Conservation (phyloP, 2,888 invertebrate genomes). For the Hypena proboscidalis region DNA sequence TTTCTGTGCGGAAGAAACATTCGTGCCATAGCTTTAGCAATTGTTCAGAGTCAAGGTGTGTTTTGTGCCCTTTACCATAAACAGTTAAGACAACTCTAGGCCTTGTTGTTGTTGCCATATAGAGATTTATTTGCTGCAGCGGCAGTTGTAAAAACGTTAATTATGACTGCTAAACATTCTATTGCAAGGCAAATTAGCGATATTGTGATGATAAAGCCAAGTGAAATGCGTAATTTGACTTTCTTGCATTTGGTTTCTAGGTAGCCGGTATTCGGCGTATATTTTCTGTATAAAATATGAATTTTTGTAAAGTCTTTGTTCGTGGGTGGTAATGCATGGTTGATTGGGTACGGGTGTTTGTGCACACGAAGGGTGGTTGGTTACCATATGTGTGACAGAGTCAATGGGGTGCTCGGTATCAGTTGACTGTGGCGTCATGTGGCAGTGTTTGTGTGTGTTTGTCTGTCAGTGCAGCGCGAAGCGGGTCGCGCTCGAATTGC, state of each 20-base stretch:
- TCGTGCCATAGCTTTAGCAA: too few species aligned
- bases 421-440: constrained; percentile 34
- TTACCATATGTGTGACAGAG: constrained; percentile 21
- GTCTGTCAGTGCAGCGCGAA: constrained; percentile 51
- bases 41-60: too few species aligned
- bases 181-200: background rate
- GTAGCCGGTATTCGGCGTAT: background rate
- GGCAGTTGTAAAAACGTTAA: too few species aligned
- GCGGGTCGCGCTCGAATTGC: constrained; percentile 80
- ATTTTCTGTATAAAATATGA: background rate
- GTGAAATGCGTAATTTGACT: constrained; percentile 7
- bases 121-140: too few species aligned
- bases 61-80: too few species aligned
- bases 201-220: constrained; percentile 2
- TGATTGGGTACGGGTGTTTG: constrained; percentile 14
- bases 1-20: too few species aligned
- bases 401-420: constrained; percentile 28
- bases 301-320: constrained; percentile 10
- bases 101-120: too few species aligned
- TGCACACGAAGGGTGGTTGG: constrained; percentile 23
- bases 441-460: constrained; percentile 32
- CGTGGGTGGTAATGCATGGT: constrained; percentile 27
- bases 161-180: background rate
- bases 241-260: constrained; percentile 5
- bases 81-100: too few species aligned